Evolutionary conservation across 2,797 vertebrate genomes (phyloP), one percentile per base, ranked within the genome.

Genomic region (Poeciliopsis paucimaculata): DNA sequence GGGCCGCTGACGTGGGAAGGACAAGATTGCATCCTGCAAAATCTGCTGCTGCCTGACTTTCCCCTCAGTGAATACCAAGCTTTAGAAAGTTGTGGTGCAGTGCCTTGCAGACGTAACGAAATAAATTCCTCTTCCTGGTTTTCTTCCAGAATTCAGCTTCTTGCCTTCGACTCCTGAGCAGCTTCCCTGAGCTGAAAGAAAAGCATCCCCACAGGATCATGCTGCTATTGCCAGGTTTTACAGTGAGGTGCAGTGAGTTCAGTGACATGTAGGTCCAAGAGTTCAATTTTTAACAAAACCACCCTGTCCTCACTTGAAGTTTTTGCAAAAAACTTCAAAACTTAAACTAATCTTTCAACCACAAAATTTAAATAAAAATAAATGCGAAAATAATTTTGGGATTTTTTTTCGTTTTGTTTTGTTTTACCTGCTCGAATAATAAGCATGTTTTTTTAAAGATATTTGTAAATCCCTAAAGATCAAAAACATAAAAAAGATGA

Each of bases 1-100:
- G 55, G 13, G 76, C 12, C 47, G 83, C 15, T 86, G 62, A 89
- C 16, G 13, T 36, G 53, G 20, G 16, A 49, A 57, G 26, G 16
- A 8, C 18, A 12, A 26, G 26, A 16, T 26, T n/a, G 45, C 16
- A n/a, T 9, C 75, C 55, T 0, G 53, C 36, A 45, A 10, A 15
- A 41, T 55, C 34, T 60, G 70, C 64, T 36, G 20, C 4, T 53
- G n/a, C 39, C 45, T 39, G 53, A 49, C 79, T 74, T 75, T 60
- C 31, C 20, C 15, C 47, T 34, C 4, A n/a, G 47, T 45, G 0
- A 45, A 77, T 51, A 5, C 73, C 34, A 60, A 20, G 31, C 68
- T 75, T 57, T 23, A 41, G 72, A 72, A 53, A 60, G 51, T 0
- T 0, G 53, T 43, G 73, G n/a, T 41, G 4, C 18, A 41, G 66